Evolutionary conservation across 2,888 invertebrate genomes (phyloP).

Genomic region (Xylophagus ater): DNA sequence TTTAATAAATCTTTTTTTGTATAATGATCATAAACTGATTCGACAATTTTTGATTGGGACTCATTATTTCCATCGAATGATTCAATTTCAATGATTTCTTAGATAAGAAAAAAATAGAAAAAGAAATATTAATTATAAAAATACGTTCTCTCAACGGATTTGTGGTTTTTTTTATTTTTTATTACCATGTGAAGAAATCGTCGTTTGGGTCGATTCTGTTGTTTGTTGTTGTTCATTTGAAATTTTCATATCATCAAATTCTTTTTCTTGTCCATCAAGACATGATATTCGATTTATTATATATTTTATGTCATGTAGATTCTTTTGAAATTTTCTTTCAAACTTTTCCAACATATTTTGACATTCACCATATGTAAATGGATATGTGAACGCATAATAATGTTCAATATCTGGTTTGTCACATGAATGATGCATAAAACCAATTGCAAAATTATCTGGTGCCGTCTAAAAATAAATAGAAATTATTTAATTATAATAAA

Average conservation of each 20-base stretch:
- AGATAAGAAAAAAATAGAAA: not conserved
- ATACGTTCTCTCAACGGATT: no score
- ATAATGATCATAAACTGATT: constrained; percentile 10
- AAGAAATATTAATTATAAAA: no score
- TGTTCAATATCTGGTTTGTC: constrained; percentile 61
- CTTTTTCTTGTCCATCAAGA: constrained; percentile 4
- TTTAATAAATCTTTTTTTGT: constrained; percentile 33
- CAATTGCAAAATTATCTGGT: constrained; percentile 61
- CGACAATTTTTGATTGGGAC: not conserved
- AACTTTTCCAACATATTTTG: constrained; percentile 60
- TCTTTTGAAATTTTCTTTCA: constrained; percentile 41
- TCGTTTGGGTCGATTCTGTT: not conserved
- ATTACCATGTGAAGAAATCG: not conserved
- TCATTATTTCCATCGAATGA: constrained; percentile 1
- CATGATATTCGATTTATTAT: constrained; percentile 13
- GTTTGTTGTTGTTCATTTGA: constrained; percentile 2
- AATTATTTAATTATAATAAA: constrained; percentile 3
- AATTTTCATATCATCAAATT: not conserved
- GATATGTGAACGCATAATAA: constrained; percentile 87
- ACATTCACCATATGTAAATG: constrained; percentile 73
- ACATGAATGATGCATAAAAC: constrained; percentile 58
- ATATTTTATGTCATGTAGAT: constrained; percentile 10
- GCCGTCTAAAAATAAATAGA: constrained; percentile 40
- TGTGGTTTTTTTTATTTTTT: no score
- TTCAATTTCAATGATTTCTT: constrained; percentile 2